These are phyloP conservation scores for Mamestra brassicae DNA, from an alignment of 2,888 invertebrate genomes.

Conservation along the genomic window DNA sequence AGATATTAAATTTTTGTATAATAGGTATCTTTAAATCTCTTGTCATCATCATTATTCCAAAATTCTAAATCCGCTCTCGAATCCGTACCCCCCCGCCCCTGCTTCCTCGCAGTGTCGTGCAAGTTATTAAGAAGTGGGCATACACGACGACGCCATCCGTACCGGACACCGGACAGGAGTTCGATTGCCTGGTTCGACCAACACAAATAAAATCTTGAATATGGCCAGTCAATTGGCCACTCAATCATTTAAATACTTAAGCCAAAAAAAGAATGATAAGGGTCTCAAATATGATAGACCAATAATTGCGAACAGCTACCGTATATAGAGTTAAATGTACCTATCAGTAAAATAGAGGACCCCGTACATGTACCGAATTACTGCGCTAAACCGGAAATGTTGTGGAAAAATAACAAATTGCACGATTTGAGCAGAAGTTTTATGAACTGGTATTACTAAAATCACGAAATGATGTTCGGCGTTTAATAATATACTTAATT, in stretches of 20 bases:
- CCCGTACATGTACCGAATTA: neutral
- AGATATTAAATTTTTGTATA: no score
- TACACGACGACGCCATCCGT: neutral
- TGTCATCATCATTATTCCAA: no score
- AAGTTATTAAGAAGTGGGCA: neutral
- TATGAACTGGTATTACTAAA: conserved; percentile 41
- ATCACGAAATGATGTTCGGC: fast-evolving
- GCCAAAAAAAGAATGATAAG: no score
- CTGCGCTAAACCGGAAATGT: neutral
- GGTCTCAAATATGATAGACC: no score
- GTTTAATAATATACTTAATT: neutral
- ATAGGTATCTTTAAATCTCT: no score
- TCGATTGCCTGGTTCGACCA: neutral
- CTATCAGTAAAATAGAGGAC: neutral
- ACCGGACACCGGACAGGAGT: neutral
- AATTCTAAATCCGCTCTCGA: no score
- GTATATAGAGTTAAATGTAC: no score
- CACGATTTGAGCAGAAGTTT: conserved; percentile 33
- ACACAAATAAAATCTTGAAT: no score
- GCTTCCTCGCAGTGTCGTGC: neutral
- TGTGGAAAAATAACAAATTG: conserved; percentile 25
- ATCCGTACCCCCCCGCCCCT: no score
- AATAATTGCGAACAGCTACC: no score
- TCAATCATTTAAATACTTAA: no score
- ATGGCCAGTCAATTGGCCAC: no score